Conservation (phyloP, 2,797 vertebrate genomes). For the Fringilla coelebs region DNA sequence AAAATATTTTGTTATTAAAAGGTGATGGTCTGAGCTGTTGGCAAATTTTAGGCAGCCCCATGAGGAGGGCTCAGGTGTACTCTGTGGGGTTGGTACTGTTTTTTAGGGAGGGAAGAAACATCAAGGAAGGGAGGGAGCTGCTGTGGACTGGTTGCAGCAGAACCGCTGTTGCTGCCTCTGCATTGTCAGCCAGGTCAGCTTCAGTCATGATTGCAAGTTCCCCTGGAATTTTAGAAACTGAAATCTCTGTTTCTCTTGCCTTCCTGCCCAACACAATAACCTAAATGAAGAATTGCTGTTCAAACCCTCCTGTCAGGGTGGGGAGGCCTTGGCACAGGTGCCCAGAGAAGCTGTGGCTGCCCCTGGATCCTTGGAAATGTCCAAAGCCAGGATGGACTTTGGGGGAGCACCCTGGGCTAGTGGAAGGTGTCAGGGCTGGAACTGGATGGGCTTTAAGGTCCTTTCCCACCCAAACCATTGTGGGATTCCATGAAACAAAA, state of each 20-base stretch:
- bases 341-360: background rate
- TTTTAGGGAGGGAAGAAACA: background rate
- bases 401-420: fast-evolving
- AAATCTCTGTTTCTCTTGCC: background rate
- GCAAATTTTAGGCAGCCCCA: background rate
- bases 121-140: background rate
- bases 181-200: background rate
- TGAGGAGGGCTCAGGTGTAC: background rate
- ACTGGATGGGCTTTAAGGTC: background rate
- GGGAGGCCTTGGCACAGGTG: background rate
- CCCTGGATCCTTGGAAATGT: background rate
- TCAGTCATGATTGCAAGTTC: background rate
- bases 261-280: background rate
- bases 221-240: background rate
- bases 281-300: background rate
- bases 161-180: background rate
- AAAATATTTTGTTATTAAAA: fast-evolving
- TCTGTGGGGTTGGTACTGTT: fast-evolving
- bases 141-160: background rate
- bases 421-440: background rate
- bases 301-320: background rate
- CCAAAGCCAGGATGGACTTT: background rate
- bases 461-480: background rate
- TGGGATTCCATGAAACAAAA: background rate
- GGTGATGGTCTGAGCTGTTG: background rate